These are phyloP conservation scores for Opisthocomus hoazin DNA, from an alignment of 2,113 vertebrate species.

Conservation along the genomic window DNA sequence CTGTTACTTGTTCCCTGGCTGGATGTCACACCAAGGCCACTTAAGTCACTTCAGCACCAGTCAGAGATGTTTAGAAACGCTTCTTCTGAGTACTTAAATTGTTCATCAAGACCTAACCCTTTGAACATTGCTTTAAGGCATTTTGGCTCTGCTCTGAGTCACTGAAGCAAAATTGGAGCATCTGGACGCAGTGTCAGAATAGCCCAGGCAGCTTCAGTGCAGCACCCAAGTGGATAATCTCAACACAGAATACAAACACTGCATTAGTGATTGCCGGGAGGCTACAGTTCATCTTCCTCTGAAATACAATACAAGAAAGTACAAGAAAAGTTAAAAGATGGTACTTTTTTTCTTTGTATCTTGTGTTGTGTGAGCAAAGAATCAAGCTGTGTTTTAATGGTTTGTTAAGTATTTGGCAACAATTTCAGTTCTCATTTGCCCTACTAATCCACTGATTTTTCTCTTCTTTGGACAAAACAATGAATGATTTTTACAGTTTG, in stretches of 20 bases:
- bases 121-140: constrained; percentile 15
- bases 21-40: background rate
- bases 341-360: background rate
- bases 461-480: background rate
- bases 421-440: background rate
- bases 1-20: background rate
- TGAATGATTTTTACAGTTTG: background rate
- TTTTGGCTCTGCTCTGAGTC: constrained; percentile 49
- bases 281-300: constrained; percentile 15
- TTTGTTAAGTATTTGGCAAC: background rate
- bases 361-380: constrained; percentile 1
- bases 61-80: constrained; percentile 12
- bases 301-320: constrained; percentile 33
- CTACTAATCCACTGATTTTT: background rate
- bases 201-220: constrained; percentile 34
- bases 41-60: constrained; percentile 7
- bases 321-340: constrained; percentile 8
- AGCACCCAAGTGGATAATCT: constrained; percentile 48
- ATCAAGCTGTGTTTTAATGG: background rate
- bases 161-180: constrained; percentile 68
- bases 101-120: constrained; percentile 25
- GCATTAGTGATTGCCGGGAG: constrained; percentile 13
- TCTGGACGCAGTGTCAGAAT: constrained; percentile 60
- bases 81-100: background rate
- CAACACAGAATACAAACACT: constrained; percentile 51